Evolutionary conservation across 2,888 invertebrate genomes (phyloP), one percentile per base, ranked within the genome.

Genomic region (Acheta domesticus): DNA sequence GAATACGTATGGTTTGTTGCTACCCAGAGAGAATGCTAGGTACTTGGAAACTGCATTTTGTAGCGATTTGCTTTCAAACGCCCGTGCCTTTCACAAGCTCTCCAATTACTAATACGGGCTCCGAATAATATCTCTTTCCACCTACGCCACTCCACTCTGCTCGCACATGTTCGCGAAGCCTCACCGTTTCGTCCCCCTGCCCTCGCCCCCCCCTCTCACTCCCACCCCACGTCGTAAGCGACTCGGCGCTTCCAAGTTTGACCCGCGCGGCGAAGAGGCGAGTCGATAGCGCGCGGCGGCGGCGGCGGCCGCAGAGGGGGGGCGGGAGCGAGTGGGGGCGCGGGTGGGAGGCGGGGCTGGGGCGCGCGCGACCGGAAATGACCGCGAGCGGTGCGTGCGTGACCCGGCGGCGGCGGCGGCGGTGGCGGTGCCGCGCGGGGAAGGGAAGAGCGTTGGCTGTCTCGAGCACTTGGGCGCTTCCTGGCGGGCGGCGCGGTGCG

Each of bases 301-400:
- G 76, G 36, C 23, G 3, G 23, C 23, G 19, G 76, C 36, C 76
- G 16, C 76, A 36, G 76, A 11, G 76, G 19, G 76, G 12, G 21
- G 76, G 21, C 2, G 36, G 19, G 36, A 12, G 12, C 77, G 49
- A 77, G 48, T 36, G 77, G 20, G 1, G 49, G 49, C 48, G n/a
- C 19, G n/a, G 77, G 11, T 2, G 62, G 16, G 62, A 49, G 20
- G 77, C 49, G 48, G 48, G 77, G 48, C 16, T 49, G 21, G 21
- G 48, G 77, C 77, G 77, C n/a, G 20, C 49, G 49, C 77, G 77
- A 21, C 77, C 77, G 77, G 49, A 49, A 49, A 77, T 77, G 49
- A 77, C 77, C 49, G 49, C 19, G 77, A 49, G 21, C 49, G 20
- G 49, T 49, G 49, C 49, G 48, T 49, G 49, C 20, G 48, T 49